These are phyloP conservation scores for Eubasilissa splendida DNA, from an alignment of 2,888 invertebrate species.

Conservation along the genomic window DNA sequence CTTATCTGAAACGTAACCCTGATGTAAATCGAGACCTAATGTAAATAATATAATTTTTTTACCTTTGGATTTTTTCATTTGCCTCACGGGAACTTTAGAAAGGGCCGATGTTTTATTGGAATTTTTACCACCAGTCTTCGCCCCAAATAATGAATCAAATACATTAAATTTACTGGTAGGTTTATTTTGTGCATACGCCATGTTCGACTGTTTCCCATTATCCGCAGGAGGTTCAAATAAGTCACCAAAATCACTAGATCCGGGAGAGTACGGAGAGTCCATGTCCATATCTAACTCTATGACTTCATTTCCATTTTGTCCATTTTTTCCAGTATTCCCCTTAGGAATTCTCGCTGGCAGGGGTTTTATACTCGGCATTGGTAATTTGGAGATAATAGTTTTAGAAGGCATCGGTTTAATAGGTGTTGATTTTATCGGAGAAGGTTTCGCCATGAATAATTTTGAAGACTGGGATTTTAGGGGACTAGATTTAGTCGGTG, in stretches of 20 bases:
- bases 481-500: slow-evolving; percentile 68
- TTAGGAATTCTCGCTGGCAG: slow-evolving; percentile 61
- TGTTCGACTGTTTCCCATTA: slow-evolving; percentile 59
- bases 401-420: slow-evolving; percentile 72
- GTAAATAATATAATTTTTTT: not conserved
- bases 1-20: too few relatives aligned
- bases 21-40: too few relatives aligned
- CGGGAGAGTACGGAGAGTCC: slow-evolving; percentile 91
- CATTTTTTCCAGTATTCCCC: slow-evolving; percentile 59
- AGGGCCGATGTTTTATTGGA: slow-evolving; percentile 61
- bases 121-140: slow-evolving; percentile 67
- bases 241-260: slow-evolving; percentile 91
- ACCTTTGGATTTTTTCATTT: slow-evolving; percentile 69
- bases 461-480: slow-evolving; percentile 69
- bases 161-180: slow-evolving; percentile 63
- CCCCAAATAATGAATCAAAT: slow-evolving; percentile 79
- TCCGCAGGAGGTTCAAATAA: slow-evolving; percentile 84
- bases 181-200: slow-evolving; percentile 39
- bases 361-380: slow-evolving; percentile 62
- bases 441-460: slow-evolving; percentile 71
- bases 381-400: slow-evolving; percentile 62
- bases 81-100: slow-evolving; percentile 65
- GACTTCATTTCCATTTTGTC: slow-evolving; percentile 65
- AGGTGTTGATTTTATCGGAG: slow-evolving; percentile 74
- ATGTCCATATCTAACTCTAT: slow-evolving; percentile 79